These are phyloP conservation scores for Emberiza fucata DNA, from an alignment of 2,113 vertebrate species.

Conservation along the genomic window DNA sequence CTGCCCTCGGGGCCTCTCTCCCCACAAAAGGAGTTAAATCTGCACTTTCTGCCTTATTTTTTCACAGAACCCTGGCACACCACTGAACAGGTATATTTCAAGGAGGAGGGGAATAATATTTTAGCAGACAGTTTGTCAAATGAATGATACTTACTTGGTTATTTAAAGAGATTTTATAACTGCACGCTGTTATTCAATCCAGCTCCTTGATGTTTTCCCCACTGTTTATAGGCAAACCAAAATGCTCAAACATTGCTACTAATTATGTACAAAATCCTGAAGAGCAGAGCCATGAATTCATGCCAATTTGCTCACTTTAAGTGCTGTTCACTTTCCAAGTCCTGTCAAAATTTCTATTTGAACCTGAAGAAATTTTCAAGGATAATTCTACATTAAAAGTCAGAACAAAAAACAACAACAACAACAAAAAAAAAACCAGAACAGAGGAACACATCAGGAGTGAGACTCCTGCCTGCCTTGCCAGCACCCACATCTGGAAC, in stretches of 20 bases:
- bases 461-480: background rate
- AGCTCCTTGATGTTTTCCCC: background rate
- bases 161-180: background rate
- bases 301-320: background rate
- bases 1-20: accelerated
- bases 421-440: background rate
- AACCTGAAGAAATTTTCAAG: background rate
- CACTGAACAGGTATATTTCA: background rate
- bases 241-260: background rate
- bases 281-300: background rate
- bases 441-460: background rate
- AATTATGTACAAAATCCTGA: background rate
- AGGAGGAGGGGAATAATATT: background rate
- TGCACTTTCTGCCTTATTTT: background rate
- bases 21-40: background rate
- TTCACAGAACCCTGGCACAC: background rate
- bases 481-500: background rate
- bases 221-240: background rate
- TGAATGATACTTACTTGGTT: background rate
- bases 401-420: background rate
- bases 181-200: background rate
- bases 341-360: background rate
- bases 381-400: background rate
- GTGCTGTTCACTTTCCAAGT: background rate
- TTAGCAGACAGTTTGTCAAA: background rate